Evolutionary conservation across 2,797 vertebrate species (phyloP).

Genomic region (Scomberomorus guttatus): DNA sequence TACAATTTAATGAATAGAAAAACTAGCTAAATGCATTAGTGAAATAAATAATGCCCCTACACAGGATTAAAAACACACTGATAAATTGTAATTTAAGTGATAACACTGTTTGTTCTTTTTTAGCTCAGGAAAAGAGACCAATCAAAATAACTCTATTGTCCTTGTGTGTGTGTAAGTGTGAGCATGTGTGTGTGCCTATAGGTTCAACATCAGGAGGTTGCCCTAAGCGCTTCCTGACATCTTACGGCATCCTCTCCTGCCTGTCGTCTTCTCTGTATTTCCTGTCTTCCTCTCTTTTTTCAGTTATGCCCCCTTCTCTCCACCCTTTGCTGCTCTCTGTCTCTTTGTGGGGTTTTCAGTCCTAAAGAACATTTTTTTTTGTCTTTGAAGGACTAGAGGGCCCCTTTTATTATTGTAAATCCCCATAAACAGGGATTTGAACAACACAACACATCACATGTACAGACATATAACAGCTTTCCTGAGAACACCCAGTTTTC

Average conservation of each 20-base stretch:
- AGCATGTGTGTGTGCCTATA: conserved; percentile 13
- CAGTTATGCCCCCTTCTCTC: background rate
- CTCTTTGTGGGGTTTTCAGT: background rate
- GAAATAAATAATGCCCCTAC: background rate
- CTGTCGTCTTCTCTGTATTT: conserved; percentile 43
- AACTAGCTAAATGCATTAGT: background rate
- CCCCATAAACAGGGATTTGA: background rate
- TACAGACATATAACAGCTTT: background rate
- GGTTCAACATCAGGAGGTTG: conserved; percentile 58
- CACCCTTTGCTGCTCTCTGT: background rate
- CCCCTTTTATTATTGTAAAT: background rate
- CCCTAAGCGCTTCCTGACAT: conserved; percentile 65
- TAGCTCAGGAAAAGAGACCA: conserved; percentile 15
- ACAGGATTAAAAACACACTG: background rate
- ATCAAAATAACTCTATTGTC: conserved; percentile 22
- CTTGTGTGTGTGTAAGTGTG: background rate
- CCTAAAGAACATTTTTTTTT: background rate
- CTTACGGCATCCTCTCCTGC: conserved; percentile 51
- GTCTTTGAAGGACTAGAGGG: background rate
- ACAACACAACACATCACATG: background rate
- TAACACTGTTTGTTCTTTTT: background rate
- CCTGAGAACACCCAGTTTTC: background rate
- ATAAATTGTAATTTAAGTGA: background rate
- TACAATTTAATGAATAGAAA: background rate
- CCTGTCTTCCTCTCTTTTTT: conserved; percentile 48